Percentiles rank a stretch among this genome's conserved stretches.
phyloP scores from a whole-genome alignment of 2,888 invertebrate species.

The Protonemura montana region DNA sequence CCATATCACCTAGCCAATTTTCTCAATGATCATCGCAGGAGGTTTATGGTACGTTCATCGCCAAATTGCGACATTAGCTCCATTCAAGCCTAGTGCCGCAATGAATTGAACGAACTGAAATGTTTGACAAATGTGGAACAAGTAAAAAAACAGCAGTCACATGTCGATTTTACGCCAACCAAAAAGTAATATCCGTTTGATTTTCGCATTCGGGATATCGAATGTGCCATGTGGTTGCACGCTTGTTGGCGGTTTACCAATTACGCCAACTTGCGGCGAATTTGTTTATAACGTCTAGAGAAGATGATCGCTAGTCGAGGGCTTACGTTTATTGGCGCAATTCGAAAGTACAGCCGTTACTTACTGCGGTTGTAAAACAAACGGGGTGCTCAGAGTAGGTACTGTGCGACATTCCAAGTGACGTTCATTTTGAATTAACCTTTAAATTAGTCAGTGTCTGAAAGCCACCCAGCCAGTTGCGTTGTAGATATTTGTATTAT shows the following conservation, averaged over 20 bases:
- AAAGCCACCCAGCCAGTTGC: neutral
- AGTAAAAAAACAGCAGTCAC: too few relatives aligned
- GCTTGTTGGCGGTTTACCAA: too few relatives aligned
- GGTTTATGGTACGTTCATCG: too few relatives aligned
- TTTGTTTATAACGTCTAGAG: neutral
- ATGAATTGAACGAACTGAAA: too few relatives aligned
- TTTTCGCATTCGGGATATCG: too few relatives aligned
- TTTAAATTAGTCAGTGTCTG: neutral
- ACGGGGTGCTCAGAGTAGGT: neutral
- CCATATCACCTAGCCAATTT: neutral
- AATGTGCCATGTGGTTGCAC: too few relatives aligned
- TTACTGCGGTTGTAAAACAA: neutral
- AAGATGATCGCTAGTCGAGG: neutral
- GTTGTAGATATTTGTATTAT: neutral
- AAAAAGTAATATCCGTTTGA: too few relatives aligned
- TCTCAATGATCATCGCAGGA: too few relatives aligned
- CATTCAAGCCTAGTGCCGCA: too few relatives aligned
- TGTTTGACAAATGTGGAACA: too few relatives aligned
- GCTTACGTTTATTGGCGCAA: conserved; percentile 7
- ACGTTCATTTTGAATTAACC: neutral
- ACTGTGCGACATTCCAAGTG: neutral
- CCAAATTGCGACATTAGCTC: too few relatives aligned
- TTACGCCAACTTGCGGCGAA: neutral
- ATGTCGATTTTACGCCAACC: too few relatives aligned
- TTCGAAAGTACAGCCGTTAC: neutral